phyloP scores from a whole-genome alignment of 2,888 invertebrate species.

The Dicyrtoma fusca region DNA sequence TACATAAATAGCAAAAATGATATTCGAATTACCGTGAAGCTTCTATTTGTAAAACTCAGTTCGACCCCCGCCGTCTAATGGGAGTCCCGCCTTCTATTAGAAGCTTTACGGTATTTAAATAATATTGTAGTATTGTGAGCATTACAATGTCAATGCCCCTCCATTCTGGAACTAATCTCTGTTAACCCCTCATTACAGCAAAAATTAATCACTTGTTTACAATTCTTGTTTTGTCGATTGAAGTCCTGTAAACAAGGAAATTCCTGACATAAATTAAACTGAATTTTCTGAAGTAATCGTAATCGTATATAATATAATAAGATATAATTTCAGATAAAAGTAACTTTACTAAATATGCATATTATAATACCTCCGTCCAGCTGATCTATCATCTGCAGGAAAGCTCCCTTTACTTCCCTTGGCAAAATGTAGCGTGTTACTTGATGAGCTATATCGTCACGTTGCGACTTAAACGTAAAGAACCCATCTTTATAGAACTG shows the following conservation, averaged over 20 bases:
- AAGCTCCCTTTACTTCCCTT: constrained; percentile 49
- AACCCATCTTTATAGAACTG: constrained; percentile 60
- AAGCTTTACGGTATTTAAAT: no score
- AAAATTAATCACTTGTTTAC: background rate
- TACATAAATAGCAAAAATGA: no score
- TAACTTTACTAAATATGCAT: no score
- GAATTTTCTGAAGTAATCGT: background rate
- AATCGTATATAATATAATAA: background rate
- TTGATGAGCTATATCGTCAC: constrained; percentile 55
- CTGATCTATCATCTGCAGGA: constrained; percentile 48
- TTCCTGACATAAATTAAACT: background rate
- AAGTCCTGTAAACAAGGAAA: background rate
- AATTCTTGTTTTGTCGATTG: constrained; percentile 20
- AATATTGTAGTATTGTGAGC: no score
- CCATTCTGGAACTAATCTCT: no score
- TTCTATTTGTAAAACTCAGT: no score
- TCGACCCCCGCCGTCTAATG: no score
- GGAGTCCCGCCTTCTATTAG: no score
- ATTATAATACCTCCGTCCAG: constrained; percentile 25
- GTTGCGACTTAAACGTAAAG: constrained; percentile 51
- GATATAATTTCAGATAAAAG: no score
- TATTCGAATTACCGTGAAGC: no score
- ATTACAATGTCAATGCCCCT: no score
- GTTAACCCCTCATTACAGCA: background rate
- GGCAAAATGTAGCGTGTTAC: constrained; percentile 48